These are phyloP conservation scores for Remorina albescens DNA, from an alignment of 2,797 vertebrate species.

Conservation along the genomic window DNA sequence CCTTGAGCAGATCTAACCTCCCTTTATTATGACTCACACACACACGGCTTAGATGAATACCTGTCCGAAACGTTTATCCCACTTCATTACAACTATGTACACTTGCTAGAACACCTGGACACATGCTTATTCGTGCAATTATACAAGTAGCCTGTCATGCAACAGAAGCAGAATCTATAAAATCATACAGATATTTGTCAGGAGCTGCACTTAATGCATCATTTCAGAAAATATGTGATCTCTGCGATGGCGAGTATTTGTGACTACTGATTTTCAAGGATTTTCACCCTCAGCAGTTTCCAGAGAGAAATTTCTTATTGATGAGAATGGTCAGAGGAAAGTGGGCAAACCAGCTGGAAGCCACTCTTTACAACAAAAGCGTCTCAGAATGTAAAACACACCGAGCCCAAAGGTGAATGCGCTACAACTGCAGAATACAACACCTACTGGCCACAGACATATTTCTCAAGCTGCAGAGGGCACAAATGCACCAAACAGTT, in stretches of 20 bases:
- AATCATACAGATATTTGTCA: neutral
- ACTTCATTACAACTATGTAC: neutral
- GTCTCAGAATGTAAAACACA: neutral
- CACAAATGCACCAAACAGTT: neutral
- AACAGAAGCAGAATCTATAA: neutral
- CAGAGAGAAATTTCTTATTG: neutral
- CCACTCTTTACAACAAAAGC: neutral
- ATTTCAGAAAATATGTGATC: neutral
- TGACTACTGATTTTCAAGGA: neutral
- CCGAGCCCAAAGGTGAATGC: neutral
- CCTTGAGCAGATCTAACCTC: slow-evolving; percentile 52
- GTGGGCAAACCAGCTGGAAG: neutral
- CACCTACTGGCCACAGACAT: neutral
- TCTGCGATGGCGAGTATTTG: neutral
- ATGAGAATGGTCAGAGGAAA: neutral
- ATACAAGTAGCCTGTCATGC: neutral
- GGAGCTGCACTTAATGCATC: neutral
- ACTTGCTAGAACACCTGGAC: neutral
- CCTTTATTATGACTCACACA: slow-evolving; percentile 29
- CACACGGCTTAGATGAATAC: slow-evolving; percentile 38
- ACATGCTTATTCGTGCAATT: neutral
- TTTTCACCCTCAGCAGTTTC: neutral
- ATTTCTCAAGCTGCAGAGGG: neutral
- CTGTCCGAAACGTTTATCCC: slow-evolving; percentile 3
- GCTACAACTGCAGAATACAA: neutral